These are phyloP conservation scores for Callosobruchus maculatus DNA, from an alignment of 2,888 invertebrate species.

Conservation along the genomic window DNA sequence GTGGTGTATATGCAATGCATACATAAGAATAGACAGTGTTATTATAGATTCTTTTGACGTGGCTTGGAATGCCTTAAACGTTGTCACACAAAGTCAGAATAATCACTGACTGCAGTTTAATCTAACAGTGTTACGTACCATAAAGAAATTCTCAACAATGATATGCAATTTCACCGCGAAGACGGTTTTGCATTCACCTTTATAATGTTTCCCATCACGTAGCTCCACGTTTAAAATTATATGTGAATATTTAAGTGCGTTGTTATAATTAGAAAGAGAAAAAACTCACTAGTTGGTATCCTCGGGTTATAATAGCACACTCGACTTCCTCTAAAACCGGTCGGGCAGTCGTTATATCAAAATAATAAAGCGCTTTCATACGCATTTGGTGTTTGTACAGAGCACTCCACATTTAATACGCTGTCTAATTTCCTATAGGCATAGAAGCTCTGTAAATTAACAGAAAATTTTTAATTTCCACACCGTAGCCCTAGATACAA, in stretches of 20 bases:
- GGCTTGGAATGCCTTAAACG: no score
- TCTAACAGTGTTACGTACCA: not conserved
- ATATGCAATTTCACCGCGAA: not conserved
- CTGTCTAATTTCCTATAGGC: no score
- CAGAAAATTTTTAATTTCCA: no score
- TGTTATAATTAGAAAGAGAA: not conserved
- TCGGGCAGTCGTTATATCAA: not conserved
- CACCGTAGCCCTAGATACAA: no score
- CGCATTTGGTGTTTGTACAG: not conserved
- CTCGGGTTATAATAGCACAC: not conserved
- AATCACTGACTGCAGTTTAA: not conserved
- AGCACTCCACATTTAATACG: no score
- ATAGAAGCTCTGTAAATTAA: no score
- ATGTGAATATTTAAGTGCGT: not conserved
- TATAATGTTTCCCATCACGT: not conserved
- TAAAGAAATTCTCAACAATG: not conserved
- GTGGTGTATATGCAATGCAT: no score
- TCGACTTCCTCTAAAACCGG: not conserved
- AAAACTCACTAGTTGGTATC: not conserved
- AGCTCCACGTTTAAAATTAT: not conserved
- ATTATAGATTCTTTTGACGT: no score
- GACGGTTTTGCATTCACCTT: not conserved
- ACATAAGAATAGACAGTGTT: no score
- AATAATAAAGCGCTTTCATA: not conserved
- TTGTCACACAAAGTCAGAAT: no score